Conservation (phyloP, 2,113 vertebrate species). For the Sander vitreus region DNA sequence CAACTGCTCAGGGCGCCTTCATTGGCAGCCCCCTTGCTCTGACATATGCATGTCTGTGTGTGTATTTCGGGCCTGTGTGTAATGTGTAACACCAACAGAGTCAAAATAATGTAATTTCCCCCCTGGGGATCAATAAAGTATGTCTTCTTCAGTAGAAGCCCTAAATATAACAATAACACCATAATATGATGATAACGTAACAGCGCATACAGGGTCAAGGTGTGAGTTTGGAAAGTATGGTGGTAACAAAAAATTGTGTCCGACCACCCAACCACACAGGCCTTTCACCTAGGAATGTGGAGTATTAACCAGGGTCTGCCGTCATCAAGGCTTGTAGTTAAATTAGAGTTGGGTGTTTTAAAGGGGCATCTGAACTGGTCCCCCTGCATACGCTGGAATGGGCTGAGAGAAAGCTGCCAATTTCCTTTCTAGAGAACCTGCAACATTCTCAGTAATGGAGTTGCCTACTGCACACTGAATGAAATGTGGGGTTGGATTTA, state of each 20-base stretch:
- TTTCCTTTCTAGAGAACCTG: constrained; percentile 22
- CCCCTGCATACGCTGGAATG: constrained; percentile 13
- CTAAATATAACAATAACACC: not conserved
- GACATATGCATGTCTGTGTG: no score
- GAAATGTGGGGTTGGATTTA: constrained; percentile 8
- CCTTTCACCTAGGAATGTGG: constrained; percentile 26
- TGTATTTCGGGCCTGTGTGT: no score
- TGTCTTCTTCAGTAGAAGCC: not conserved
- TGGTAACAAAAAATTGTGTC: not conserved
- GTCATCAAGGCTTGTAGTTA: constrained; percentile 33
- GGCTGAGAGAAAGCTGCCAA: constrained; percentile 16
- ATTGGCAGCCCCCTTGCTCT: no score
- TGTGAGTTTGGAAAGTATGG: not conserved
- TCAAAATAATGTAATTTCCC: no score
- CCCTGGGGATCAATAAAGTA: no score
- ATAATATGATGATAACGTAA: constrained; percentile 8
- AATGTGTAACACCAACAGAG: no score
- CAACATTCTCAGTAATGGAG: constrained; percentile 38
- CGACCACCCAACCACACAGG: not conserved
- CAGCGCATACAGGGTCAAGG: not conserved
- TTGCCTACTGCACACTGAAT: constrained; percentile 24
- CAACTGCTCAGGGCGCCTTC: no score
- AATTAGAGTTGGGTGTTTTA: constrained; percentile 46
- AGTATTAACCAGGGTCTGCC: not conserved
- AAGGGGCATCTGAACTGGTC: constrained; percentile 32